Evolutionary conservation across 2,888 invertebrate species (phyloP).

Genomic region (Lydus trimaculatus): DNA sequence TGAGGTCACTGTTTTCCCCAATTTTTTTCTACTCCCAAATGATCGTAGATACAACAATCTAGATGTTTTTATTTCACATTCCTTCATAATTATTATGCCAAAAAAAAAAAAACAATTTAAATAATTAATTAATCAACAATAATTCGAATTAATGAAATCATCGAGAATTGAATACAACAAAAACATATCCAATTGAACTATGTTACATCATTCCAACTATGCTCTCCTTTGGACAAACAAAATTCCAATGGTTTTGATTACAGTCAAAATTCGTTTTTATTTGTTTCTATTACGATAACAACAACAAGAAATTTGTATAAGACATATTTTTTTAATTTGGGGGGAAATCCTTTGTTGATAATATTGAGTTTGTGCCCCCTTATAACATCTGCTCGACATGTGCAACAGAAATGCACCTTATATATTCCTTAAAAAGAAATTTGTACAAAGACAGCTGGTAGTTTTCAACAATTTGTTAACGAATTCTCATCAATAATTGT

Average conservation of each 20-base stretch:
- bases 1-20: slow-evolving; percentile 57
- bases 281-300: neutral
- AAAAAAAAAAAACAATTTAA: neutral
- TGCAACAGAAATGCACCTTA: slow-evolving; percentile 26
- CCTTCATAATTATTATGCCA: neutral
- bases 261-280: neutral
- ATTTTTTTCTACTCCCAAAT: slow-evolving; percentile 44
- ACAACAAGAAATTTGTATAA: neutral
- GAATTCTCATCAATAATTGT: neutral
- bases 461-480: slow-evolving; percentile 3
- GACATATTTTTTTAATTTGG: neutral
- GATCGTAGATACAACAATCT: neutral
- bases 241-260: slow-evolving; percentile 20
- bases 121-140: neutral
- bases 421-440: slow-evolving; percentile 20
- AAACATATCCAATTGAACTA: slow-evolving; percentile 7
- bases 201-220: slow-evolving; percentile 25
- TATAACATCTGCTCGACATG: slow-evolving; percentile 36
- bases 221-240: slow-evolving; percentile 27
- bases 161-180: slow-evolving; percentile 9
- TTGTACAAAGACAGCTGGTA: slow-evolving; percentile 9
- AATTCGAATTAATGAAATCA: neutral
- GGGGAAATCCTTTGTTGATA: neutral
- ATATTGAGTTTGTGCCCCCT: slow-evolving; percentile 10
- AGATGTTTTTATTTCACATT: neutral